Base-by-base conservation (phyloP, 2,888 invertebrate species). In the Pyrocoelia pectoralis region DNA sequence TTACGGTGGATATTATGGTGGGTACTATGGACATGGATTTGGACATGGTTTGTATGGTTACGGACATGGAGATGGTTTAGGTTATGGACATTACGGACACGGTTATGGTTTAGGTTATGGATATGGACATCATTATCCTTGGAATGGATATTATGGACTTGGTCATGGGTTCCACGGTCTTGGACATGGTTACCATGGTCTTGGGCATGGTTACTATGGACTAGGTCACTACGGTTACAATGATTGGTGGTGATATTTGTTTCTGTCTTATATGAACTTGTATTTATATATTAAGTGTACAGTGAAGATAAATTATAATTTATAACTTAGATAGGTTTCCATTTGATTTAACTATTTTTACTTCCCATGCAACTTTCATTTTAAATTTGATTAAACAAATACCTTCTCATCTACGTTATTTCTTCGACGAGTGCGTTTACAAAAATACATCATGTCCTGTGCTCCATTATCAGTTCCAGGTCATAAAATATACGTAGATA, bases 21-120 rank as follows among this genome's bases (percentile, higher is more conserved):
- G 24, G 6, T 66, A 62, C 15, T 61, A 64, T 51, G 71, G 72
- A 9, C 59, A 67, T 41, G 24, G 72, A 9, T 57, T 65, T 41
- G 24, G 72, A 12, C 67, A 71, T 52, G 68, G 70, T 38, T 66
- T 59, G 24, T 59, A 68, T 55, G 65, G 67, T 29, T 59, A 65
- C 24, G 64, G 58, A 9, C 38, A 51, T 15, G 24, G 24, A 24
- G 65, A 67, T 29, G 72, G 72, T 6, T 68, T 68, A 53, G 71
- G 70, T 43, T 50, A 49, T 9, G 66, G n/a, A n/a, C 69, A 71
- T 59, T 63, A 64, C 50, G 68, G 71, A 51, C 61, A 69, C 51
- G 67, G 68, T 15, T 15, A n/a, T n/a, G n/a, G n/a, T n/a, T n/a
- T n/a, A n/a, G n/a, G 19, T 10, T 41, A 52, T 17, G 50, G 56